These are phyloP conservation scores for Pantala flavescens DNA, from an alignment of 1,140 invertebrate genomes.

Conservation along the genomic window DNA sequence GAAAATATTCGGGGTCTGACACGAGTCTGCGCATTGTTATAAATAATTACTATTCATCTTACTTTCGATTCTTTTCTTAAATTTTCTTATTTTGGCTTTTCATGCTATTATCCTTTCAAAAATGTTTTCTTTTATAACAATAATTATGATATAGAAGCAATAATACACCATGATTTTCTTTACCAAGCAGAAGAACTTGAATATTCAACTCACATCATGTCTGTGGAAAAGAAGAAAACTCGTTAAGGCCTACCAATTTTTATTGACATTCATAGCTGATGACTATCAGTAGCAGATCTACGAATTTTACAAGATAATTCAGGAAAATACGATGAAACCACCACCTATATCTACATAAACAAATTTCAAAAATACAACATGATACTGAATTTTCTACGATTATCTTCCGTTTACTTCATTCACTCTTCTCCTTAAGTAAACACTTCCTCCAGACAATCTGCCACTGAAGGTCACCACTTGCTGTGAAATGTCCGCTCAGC, in stretches of 20 bases:
- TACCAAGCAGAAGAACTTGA: neutral
- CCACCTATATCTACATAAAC: neutral
- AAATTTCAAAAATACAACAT: slow-evolving; percentile 2
- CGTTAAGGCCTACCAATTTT: neutral
- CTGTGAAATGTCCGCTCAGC: slow-evolving; percentile 2
- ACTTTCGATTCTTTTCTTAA: no score
- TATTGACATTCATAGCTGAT: slow-evolving; percentile 2
- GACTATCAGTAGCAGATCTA: slow-evolving; percentile 5
- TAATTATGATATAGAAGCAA: no score
- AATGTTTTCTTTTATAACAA: no score
- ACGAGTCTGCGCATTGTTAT: no score
- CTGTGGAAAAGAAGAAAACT: neutral
- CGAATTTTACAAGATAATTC: neutral
- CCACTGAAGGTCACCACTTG: neutral
- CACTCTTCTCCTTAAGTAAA: neutral
- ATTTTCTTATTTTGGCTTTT: no score
- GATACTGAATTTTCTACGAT: neutral
- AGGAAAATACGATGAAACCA: neutral
- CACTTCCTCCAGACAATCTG: slow-evolving; percentile 1
- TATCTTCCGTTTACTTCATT: neutral
- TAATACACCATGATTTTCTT: no score
- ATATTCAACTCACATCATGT: neutral
- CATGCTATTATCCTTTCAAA: no score
- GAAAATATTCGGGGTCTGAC: no score
- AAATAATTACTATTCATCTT: no score